Evolutionary conservation across 2,113 vertebrate species (phyloP).

Genomic region (Ellobius talpinus): DNA sequence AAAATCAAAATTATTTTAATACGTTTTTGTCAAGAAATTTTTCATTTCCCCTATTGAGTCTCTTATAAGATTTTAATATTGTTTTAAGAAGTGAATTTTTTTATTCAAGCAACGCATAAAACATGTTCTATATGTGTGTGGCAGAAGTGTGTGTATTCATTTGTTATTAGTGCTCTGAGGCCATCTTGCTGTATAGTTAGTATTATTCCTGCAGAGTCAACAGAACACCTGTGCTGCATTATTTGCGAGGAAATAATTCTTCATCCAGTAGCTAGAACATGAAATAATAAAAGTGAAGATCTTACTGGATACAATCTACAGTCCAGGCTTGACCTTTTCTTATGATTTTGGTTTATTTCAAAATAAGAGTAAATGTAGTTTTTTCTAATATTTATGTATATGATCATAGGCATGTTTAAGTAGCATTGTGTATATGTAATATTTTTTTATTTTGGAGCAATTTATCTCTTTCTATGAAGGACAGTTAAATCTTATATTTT

Average conservation of each 20-base stretch:
- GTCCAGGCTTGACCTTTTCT: slow-evolving; percentile 1
- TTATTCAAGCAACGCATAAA: slow-evolving; percentile 38
- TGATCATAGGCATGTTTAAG: neutral
- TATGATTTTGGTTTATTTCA: slow-evolving; percentile 17
- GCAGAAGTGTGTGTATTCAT: neutral
- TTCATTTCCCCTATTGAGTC: neutral
- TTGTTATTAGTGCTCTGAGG: neutral
- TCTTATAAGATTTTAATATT: neutral
- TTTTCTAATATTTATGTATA: neutral
- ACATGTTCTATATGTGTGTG: neutral
- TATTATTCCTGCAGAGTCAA: neutral
- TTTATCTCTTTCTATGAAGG: neutral
- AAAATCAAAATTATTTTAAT: slow-evolving; percentile 7
- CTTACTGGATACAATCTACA: neutral
- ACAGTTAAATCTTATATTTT: slow-evolving; percentile 58
- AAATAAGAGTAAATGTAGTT: neutral
- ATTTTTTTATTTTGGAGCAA: slow-evolving; percentile 26
- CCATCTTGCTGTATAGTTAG: neutral
- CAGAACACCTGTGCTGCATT: neutral
- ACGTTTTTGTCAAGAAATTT: neutral
- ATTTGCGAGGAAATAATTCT: neutral
- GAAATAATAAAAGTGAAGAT: neutral
- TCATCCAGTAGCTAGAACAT: neutral
- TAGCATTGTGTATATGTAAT: neutral
- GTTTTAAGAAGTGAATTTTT: slow-evolving; percentile 33